phyloP scores from a whole-genome alignment of 2,888 invertebrate genomes.

The Melangyna quadrimaculata region DNA sequence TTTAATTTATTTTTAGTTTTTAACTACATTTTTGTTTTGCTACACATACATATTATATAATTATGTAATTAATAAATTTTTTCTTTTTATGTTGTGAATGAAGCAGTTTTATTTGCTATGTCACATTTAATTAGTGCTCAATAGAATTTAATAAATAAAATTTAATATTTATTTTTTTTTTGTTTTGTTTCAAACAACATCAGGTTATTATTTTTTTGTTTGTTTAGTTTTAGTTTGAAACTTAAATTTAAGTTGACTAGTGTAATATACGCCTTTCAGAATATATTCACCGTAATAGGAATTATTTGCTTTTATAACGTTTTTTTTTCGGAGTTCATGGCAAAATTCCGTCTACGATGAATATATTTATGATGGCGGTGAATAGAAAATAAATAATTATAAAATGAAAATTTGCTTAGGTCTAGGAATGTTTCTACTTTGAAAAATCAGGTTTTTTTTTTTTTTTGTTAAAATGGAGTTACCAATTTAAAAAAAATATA shows the following conservation, averaged over 20 bases:
- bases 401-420: slow-evolving; percentile 46
- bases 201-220: slow-evolving; percentile 25
- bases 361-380: neutral
- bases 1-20: slow-evolving; percentile 19
- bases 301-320: neutral
- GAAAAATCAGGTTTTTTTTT: slow-evolving; percentile 36
- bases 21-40: slow-evolving; percentile 20
- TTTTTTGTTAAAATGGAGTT: neutral
- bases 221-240: slow-evolving; percentile 29
- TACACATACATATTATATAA: neutral
- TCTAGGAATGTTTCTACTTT: slow-evolving; percentile 42
- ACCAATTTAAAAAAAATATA: neutral
- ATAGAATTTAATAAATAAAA: slow-evolving; percentile 64
- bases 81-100: slow-evolving; percentile 36
- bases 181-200: slow-evolving; percentile 49
- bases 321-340: neutral
- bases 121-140: slow-evolving; percentile 66
- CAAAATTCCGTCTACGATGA: neutral
- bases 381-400: slow-evolving; percentile 56
- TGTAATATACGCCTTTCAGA: neutral
- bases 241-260: slow-evolving; percentile 68
- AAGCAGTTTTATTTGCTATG: slow-evolving; percentile 46
- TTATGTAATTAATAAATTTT: slow-evolving; percentile 35
- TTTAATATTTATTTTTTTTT: slow-evolving; percentile 25
- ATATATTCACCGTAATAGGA: neutral